Evolutionary conservation across 1,140 invertebrate genomes (phyloP).

Genomic region (Drosophila burlai): DNA sequence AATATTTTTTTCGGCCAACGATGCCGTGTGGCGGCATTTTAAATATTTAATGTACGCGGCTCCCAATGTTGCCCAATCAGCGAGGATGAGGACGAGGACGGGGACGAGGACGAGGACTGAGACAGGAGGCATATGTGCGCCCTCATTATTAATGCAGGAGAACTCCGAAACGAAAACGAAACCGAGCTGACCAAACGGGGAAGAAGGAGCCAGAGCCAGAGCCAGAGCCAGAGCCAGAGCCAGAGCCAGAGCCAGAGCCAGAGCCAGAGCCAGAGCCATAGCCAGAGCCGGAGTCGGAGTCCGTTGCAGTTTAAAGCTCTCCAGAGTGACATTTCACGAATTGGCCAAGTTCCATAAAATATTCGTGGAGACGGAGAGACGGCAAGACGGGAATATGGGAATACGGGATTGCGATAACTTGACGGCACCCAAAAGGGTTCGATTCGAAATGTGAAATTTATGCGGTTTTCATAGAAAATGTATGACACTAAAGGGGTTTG

Average conservation of each 20-base stretch:
- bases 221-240: conserved; percentile 4
- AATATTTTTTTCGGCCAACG: conserved; percentile 69
- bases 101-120: background rate
- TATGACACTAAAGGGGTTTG: conserved; percentile 71
- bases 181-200: conserved; percentile 37
- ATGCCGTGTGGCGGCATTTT: conserved; percentile 77
- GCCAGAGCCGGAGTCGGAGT: conserved; percentile 4
- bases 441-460: conserved; percentile 67
- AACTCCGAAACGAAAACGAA: conserved; percentile 52
- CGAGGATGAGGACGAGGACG: background rate
- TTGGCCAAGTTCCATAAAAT: conserved; percentile 83
- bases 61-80: conserved; percentile 54
- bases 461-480: conserved; percentile 80
- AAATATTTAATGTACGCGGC: conserved; percentile 72
- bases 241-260: conserved; percentile 1
- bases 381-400: background rate
- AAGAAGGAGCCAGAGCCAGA: conserved; percentile 17
- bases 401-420: conserved; percentile 23
- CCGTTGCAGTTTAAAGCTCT: conserved; percentile 73
- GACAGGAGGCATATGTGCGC: conserved; percentile 64
- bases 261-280: conserved; percentile 12
- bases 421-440: conserved; percentile 72
- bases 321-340: conserved; percentile 84
- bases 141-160: conserved; percentile 77
- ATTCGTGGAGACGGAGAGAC: conserved; percentile 3